These are phyloP conservation scores for Callocephalon fimbriatum DNA, from an alignment of 2,113 vertebrate species.

Conservation along the genomic window DNA sequence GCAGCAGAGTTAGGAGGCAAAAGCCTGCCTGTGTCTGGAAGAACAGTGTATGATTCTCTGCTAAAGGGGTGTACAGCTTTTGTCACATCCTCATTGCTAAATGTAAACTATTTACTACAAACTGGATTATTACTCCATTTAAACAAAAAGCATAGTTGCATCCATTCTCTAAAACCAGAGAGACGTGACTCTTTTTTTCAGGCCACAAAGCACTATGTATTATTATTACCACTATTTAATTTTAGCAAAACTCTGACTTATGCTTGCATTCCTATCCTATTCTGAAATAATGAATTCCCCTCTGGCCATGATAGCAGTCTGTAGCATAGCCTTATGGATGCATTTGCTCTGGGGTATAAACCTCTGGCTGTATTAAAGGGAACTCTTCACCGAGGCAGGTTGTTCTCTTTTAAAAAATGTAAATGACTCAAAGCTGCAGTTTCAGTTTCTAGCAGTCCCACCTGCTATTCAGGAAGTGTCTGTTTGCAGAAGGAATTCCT, in stretches of 20 bases:
- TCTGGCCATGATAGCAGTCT: background rate
- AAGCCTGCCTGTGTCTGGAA: background rate
- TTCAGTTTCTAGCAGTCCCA: conserved; percentile 2
- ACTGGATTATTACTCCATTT: background rate
- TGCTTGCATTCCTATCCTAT: background rate
- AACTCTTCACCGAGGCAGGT: background rate
- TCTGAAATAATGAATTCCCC: background rate
- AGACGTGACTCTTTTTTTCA: background rate
- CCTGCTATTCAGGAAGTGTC: conserved; percentile 45
- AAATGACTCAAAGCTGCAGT: background rate
- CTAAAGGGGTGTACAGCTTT: background rate
- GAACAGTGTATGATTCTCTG: background rate
- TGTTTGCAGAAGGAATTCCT: conserved; percentile 55
- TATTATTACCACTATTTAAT: background rate
- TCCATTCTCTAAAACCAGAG: background rate
- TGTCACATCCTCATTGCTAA: background rate
- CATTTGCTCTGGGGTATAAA: background rate
- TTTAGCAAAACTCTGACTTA: background rate
- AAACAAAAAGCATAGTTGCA: background rate
- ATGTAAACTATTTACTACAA: background rate
- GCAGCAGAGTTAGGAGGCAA: background rate
- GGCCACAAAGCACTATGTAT: background rate
- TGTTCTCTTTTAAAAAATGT: background rate
- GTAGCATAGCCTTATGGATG: background rate
- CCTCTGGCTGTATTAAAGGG: background rate